Evolutionary conservation across 1,140 invertebrate species (phyloP), one percentile per base, ranked within the genome.

Genomic region (Hyles vespertilio): DNA sequence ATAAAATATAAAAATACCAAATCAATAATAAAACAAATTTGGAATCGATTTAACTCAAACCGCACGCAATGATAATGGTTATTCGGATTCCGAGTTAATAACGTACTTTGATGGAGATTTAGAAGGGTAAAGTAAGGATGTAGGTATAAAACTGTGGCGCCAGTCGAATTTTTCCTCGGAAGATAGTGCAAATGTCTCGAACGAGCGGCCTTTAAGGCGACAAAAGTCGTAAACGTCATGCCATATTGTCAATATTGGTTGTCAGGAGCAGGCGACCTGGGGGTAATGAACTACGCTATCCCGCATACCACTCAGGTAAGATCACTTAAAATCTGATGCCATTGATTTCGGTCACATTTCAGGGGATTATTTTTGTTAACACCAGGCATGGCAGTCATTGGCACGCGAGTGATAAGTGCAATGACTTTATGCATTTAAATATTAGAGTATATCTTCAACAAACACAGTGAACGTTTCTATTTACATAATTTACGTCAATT

Each of bases 171-270:
- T 66, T 56, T 56, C 57, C 44, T 49, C 8, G 3, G 51, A 10
- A 34, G 46, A 46, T 59, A 58, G 55, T 45, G 11, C 5, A 55
- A 11, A 2, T 7, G 32, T 9, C 40, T 52, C 36, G 40, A 54
- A 6, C 8, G 34, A 62, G 46, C 49, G 50, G 40, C 43, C 57
- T 55, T 59, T 59, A 59, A 59, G 32, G 34, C 33, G 61, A 46
- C 46, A 54, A 66, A 62, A 62, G 57, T 63, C 61, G 57, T 72
- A 75, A 75, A 75, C 46, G 64, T 65, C 58, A 54, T 50, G 49
- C 58, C 50, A 61, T 55, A 70, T 66, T 69, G 72, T 75, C 67
- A 72, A 70, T 70, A 75, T 63, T 62, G 44, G 61, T 52, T 51
- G 47, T 66, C 52, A 54, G 58, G 49, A 50, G 22, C 58, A 50